phyloP scores from a whole-genome alignment of 2,113 vertebrate species.

The Poeciliopsis retropinna region DNA sequence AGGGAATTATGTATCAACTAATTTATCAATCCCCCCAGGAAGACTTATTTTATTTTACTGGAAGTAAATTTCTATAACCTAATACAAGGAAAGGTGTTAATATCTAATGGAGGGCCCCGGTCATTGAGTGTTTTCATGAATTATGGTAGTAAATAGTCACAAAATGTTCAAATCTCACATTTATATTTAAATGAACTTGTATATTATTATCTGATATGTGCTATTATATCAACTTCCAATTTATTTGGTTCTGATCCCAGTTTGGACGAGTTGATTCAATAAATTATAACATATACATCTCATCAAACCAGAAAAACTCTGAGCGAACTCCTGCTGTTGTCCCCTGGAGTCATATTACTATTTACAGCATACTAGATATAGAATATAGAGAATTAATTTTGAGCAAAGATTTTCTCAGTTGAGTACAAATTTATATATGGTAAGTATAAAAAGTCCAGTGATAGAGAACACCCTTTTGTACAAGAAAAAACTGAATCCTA shows the following conservation, averaged over 20 bases:
- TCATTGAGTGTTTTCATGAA: no score
- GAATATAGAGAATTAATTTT: not conserved
- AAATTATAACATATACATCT: not conserved
- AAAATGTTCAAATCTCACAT: no score
- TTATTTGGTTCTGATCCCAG: not conserved
- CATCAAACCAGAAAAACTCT: not conserved
- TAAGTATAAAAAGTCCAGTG: not conserved
- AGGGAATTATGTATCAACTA: no score
- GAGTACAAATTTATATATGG: not conserved
- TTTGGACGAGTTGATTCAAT: not conserved
- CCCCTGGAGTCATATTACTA: not conserved
- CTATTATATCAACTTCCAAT: not conserved
- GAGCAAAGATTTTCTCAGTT: not conserved
- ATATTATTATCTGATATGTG: no score
- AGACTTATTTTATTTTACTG: no score
- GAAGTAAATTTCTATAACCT: no score
- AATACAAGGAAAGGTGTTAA: no score
- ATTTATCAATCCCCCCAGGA: no score
- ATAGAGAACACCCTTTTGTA: not conserved
- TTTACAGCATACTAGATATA: no score
- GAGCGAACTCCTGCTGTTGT: not conserved
- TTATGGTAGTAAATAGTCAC: not conserved
- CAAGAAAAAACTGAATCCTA: not conserved
- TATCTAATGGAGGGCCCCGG: no score
- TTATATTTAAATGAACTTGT: no score